Evolutionary conservation across 1,140 invertebrate genomes (phyloP).

Genomic region (Leptinotarsa lineolata): DNA sequence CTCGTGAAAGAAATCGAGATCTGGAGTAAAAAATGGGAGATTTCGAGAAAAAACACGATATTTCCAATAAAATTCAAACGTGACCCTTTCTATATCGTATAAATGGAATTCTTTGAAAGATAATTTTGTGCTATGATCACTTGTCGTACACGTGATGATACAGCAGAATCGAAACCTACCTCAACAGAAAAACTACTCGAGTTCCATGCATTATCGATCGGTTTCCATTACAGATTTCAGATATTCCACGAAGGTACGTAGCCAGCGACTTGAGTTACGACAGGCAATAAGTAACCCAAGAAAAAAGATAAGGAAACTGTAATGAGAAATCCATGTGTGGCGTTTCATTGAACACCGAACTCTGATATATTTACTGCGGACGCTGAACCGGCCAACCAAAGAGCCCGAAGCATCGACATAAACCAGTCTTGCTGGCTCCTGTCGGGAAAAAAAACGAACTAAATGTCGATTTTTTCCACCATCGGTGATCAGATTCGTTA

Average conservation of each 20-base stretch:
- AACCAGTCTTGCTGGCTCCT: constrained; percentile 48
- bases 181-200: constrained; percentile 15
- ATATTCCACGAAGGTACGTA: constrained; percentile 21
- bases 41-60: no score
- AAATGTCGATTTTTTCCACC: constrained; percentile 16
- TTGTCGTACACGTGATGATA: neutral
- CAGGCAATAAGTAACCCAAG: constrained; percentile 26
- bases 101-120: no score
- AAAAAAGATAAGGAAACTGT: constrained; percentile 28
- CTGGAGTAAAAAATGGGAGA: no score
- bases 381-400: constrained; percentile 44
- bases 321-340: constrained; percentile 34
- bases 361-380: constrained; percentile 47
- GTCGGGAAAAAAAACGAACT: constrained; percentile 34
- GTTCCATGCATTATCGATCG: constrained; percentile 24
- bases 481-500: no score
- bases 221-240: constrained; percentile 25
- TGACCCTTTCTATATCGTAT: no score
- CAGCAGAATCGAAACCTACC: constrained; percentile 8
- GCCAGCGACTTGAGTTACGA: constrained; percentile 6
- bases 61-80: no score
- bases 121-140: neutral
- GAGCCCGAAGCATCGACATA: constrained; percentile 39
- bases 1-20: no score
- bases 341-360: constrained; percentile 40